A percentile compares a stretch with the other conserved stretches of the same genome.
These are phyloP conservation scores for Operophtera brumata DNA, from an alignment of 2,888 invertebrate genomes.

Conservation along the genomic window DNA sequence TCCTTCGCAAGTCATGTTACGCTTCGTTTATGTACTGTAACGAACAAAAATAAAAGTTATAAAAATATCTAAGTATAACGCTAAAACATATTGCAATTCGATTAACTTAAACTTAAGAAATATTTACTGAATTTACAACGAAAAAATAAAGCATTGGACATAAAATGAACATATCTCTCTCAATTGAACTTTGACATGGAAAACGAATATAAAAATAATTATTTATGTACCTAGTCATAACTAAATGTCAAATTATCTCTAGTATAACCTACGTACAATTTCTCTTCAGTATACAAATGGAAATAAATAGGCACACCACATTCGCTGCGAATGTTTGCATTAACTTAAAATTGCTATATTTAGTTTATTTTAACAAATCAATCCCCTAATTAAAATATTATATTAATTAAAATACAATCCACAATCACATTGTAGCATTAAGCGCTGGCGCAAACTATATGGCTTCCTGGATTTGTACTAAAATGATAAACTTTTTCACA, in stretches of 20 bases:
- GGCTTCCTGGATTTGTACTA: conserved; percentile 73
- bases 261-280: conserved; percentile 63
- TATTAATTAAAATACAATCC: conserved; percentile 53
- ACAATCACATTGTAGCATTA: conserved; percentile 67
- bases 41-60: conserved; percentile 33
- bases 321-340: conserved; percentile 65
- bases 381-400: conserved; percentile 19
- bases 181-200: conserved; percentile 47
- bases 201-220: conserved; percentile 38
- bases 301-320: conserved; percentile 78
- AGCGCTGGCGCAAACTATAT: conserved; percentile 64
- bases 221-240: conserved; percentile 53
- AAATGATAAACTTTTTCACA: conserved; percentile 36
- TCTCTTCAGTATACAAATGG: conserved; percentile 63
- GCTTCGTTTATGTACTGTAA: not conserved
- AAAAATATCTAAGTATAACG: conserved; percentile 39
- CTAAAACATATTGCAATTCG: conserved; percentile 69
- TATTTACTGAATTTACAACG: conserved; percentile 73
- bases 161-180: conserved; percentile 37
- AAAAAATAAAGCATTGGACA: conserved; percentile 40
- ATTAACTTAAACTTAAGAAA: conserved; percentile 62
- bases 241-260: conserved; percentile 63
- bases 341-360: conserved; percentile 56
- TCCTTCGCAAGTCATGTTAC: not conserved
- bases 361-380: conserved; percentile 22